phyloP scores from a whole-genome alignment of 1,140 invertebrate genomes.

The Mactra quadrangularis region DNA sequence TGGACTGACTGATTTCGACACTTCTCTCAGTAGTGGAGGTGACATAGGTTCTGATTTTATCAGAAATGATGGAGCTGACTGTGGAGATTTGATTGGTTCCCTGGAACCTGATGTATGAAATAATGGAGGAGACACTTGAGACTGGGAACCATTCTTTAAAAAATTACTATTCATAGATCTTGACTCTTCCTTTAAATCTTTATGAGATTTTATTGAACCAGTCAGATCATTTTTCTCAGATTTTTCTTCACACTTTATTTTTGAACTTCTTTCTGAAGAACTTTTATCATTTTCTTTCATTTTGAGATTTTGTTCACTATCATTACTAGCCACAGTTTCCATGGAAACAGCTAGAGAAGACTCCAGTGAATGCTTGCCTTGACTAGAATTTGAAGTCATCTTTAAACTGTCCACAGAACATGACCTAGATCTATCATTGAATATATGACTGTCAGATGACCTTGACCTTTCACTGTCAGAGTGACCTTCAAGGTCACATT shows the following conservation, averaged over 20 bases:
- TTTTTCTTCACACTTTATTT: neutral
- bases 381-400: slow-evolving; percentile 54
- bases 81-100: slow-evolving; percentile 28
- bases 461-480: slow-evolving; percentile 56
- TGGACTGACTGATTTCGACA: slow-evolving; percentile 8
- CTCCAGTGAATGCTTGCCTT: slow-evolving; percentile 1
- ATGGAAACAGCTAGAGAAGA: neutral
- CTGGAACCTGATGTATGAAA: neutral
- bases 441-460: slow-evolving; percentile 38
- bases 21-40: slow-evolving; percentile 28
- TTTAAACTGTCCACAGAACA: slow-evolving; percentile 57
- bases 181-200: neutral
- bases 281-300: neutral
- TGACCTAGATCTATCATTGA: slow-evolving; percentile 49
- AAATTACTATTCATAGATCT: slow-evolving; percentile 18
- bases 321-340: no score
- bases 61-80: slow-evolving; percentile 3
- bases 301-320: neutral
- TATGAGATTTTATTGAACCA: slow-evolving; percentile 17
- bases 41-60: slow-evolving; percentile 47
- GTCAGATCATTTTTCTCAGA: slow-evolving; percentile 32
- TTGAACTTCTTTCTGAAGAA: neutral
- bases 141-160: slow-evolving; percentile 17
- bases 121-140: slow-evolving; percentile 16
- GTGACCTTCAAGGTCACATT: slow-evolving; percentile 35